Conservation (phyloP, 2,888 invertebrate genomes). For the Xestobium rufovillosum region DNA sequence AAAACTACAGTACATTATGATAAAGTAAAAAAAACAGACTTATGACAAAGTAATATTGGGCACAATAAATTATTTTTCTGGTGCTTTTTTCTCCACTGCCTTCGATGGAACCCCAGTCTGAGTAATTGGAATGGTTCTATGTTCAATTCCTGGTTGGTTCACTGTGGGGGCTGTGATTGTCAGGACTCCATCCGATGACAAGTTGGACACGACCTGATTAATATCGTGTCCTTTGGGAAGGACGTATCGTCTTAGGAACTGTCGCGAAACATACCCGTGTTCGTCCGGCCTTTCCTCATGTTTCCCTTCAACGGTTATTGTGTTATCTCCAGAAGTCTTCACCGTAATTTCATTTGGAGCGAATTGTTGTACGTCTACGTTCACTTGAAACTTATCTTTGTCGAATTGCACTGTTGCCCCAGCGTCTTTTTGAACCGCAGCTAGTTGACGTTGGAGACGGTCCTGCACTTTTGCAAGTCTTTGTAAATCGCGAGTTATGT, state of each 20-base stretch:
- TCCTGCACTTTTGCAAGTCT: constrained; percentile 14
- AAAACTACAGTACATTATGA: too few relatives aligned
- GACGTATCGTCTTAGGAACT: constrained; percentile 65
- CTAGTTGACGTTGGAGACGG: constrained; percentile 44
- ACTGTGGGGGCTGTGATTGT: constrained; percentile 56
- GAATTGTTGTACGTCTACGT: constrained; percentile 69
- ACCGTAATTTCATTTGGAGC: constrained; percentile 67
- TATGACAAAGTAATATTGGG: too few relatives aligned
- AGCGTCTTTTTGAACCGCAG: constrained; percentile 47
- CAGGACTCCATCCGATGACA: constrained; percentile 70
- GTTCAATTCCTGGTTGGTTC: constrained; percentile 37
- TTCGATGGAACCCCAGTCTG: constrained; percentile 33
- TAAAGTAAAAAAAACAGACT: too few relatives aligned
- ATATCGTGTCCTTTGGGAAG: constrained; percentile 67
- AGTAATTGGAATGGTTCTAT: constrained; percentile 42
- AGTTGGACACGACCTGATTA: constrained; percentile 59
- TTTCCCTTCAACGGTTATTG: constrained; percentile 66
- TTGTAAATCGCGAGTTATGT: not conserved
- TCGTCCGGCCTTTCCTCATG: constrained; percentile 68
- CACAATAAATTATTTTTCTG: too few relatives aligned
- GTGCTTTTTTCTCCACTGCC: not conserved
- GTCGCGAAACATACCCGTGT: constrained; percentile 65
- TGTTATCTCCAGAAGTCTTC: constrained; percentile 55
- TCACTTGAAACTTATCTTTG: constrained; percentile 61
- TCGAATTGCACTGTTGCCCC: constrained; percentile 50